Percentiles rank a stretch among this genome's conserved stretches.
Conservation (phyloP, 2,888 invertebrate genomes). For the Lepidocyrtoides sp. region DNA sequence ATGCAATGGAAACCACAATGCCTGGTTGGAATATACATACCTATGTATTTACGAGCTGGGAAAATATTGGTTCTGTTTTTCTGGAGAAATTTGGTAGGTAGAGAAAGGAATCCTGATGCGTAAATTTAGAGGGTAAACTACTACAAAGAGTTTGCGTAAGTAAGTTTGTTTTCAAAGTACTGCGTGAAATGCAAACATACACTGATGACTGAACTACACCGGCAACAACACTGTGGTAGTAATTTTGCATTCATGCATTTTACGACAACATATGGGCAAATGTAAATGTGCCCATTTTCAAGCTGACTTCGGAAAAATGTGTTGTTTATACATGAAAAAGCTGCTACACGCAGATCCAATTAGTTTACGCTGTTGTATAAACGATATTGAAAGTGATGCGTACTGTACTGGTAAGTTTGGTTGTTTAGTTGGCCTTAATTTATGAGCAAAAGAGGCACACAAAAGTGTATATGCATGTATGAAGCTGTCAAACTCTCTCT, state of each 20-base stretch:
- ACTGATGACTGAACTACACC: too few relatives aligned
- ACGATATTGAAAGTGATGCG: slow-evolving; percentile 3
- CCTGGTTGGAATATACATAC: too few relatives aligned
- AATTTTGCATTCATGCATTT: not conserved
- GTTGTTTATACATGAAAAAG: not conserved
- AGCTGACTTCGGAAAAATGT: not conserved
- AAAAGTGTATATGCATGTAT: not conserved
- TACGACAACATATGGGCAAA: not conserved
- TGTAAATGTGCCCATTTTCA: slow-evolving; percentile 1
- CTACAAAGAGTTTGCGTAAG: slow-evolving; percentile 14
- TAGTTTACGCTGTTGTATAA: slow-evolving; percentile 33
- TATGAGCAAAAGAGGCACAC: not conserved
- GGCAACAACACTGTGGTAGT: not conserved
- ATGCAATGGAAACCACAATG: slow-evolving; percentile 2
- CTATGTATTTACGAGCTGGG: not conserved
- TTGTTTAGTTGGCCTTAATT: too few relatives aligned
- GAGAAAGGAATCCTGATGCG: slow-evolving; percentile 21
- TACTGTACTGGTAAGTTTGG: not conserved
- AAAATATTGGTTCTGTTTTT: slow-evolving; percentile 43
- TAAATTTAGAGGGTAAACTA: slow-evolving; percentile 2
- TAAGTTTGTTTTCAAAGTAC: not conserved
- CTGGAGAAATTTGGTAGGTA: not conserved
- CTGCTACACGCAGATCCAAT: slow-evolving; percentile 7
- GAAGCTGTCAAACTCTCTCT: not conserved
- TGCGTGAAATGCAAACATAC: slow-evolving; percentile 12